These are phyloP conservation scores for Noctilio leporinus DNA, from an alignment of 2,113 vertebrate genomes.

Conservation along the genomic window DNA sequence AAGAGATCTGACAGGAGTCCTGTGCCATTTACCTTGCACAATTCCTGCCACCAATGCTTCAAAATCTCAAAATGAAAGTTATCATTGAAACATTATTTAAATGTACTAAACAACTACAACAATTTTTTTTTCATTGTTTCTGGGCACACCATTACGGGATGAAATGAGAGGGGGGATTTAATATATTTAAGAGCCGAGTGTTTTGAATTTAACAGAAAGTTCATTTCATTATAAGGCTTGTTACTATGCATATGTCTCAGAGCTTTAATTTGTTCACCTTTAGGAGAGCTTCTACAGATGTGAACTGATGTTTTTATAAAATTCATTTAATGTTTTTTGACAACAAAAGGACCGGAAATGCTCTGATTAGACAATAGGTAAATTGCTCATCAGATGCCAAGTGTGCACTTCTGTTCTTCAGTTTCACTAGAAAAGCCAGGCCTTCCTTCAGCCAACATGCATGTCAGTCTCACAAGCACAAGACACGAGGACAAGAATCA, in stretches of 20 bases:
- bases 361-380: background rate
- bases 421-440: background rate
- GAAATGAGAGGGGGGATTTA: background rate
- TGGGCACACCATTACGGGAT: background rate
- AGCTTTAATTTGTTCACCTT: background rate
- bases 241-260: background rate
- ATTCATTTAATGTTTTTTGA: background rate
- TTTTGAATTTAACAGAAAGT: background rate
- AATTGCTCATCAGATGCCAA: background rate
- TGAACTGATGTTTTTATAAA: background rate
- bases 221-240: background rate
- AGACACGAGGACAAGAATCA: background rate
- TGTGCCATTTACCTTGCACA: background rate
- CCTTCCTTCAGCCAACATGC: background rate
- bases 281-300: background rate
- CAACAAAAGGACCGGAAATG: background rate
- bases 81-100: background rate
- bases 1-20: background rate
- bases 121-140: background rate
- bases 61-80: background rate
- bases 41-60: background rate
- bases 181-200: background rate
- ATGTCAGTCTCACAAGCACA: fast-evolving
- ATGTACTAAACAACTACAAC: background rate
- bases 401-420: fast-evolving